Percentiles rank a stretch among this genome's conserved stretches.
These are phyloP conservation scores for Hipposideros larvatus DNA, from an alignment of 2,797 vertebrate species.

Conservation along the genomic window DNA sequence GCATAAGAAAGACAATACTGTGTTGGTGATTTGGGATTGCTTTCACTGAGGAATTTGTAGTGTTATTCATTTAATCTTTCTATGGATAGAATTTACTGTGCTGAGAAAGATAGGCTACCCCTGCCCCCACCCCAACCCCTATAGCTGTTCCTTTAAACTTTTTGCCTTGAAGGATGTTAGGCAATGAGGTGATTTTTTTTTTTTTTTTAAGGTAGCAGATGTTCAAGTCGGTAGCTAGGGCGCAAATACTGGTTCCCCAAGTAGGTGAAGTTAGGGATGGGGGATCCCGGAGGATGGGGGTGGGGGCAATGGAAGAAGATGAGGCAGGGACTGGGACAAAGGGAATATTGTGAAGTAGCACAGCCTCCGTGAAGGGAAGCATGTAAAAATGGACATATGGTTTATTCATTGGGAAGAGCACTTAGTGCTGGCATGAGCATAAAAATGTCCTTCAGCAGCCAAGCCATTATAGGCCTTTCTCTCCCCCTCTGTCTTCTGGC, in stretches of 20 bases:
- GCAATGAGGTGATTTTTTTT: slow-evolving; percentile 62
- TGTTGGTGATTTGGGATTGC: slow-evolving; percentile 46
- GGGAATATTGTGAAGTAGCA: slow-evolving; percentile 24
- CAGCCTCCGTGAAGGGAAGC: slow-evolving; percentile 31
- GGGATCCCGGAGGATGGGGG: neutral
- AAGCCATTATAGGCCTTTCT: neutral
- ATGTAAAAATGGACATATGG: neutral
- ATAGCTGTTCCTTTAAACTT: slow-evolving; percentile 59
- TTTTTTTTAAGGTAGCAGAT: slow-evolving; percentile 64
- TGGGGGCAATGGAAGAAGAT: neutral
- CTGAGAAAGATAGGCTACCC: neutral
- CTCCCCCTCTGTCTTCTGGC: neutral
- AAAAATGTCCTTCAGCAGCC: slow-evolving; percentile 3
- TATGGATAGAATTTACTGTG: slow-evolving; percentile 68
- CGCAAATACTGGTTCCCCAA: slow-evolving; percentile 41
- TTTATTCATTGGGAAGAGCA: slow-evolving; percentile 49
- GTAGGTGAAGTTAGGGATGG: slow-evolving; percentile 35
- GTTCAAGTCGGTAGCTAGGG: slow-evolving; percentile 67
- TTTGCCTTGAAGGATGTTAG: slow-evolving; percentile 66
- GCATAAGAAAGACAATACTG: slow-evolving; percentile 49
- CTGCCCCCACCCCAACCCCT: neutral
- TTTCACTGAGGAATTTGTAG: slow-evolving; percentile 54
- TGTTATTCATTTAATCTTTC: slow-evolving; percentile 68
- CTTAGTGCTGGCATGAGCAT: neutral
- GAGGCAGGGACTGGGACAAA: neutral